Base-by-base conservation (phyloP, 2,113 vertebrate genomes). In the Saimiri boliviensis region DNA sequence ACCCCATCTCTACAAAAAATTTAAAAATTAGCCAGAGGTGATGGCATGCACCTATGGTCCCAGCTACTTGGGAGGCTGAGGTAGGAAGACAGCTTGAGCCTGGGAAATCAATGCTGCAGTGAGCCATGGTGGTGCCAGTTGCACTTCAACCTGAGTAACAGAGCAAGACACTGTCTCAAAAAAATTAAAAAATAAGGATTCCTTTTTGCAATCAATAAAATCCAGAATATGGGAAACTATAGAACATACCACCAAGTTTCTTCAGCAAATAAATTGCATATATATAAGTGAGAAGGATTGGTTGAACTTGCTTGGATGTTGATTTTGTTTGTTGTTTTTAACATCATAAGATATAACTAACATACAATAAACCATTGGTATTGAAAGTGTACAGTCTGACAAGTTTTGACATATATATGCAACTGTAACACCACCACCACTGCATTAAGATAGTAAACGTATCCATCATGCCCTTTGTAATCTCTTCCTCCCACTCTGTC, bases 131-230 rank as follows among this genome's bases (percentile, higher is more conserved):
- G 60, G 58, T 60, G 25, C 58, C 58, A 60, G 25, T 60, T 60
- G 58, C 58, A 60, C 25, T 30, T 63, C 58, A 63, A 27, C 58
- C 25, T 63, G 60, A 30, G 27, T 63, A 12, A 63, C 27, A 32
- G 30, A 63, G 27, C 27, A 63, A 63, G 30, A 32, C 60, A 12
- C 27, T 63, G 60, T 63, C 60, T 63, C 12, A 63, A 63, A 63
- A 63, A 63, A 63, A 63, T 30, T 32, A 63, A 63, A 63, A 63
- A 63, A 27, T 52, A 86, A 66, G 30, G 42, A 27, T 76, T 83
- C 7, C 45, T 70, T 85, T 35, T 84, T 52, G 58, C 16, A 84
- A 71, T 83, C 81, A 95, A 37, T 56, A 92, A 97, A 96, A 73
- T 47, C 13, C 35, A 95, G 17, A 93, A 90, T 86, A 35, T 68